Evolutionary conservation across 2,113 vertebrate species (phyloP).

Genomic region (Stegostoma tigrinum): DNA sequence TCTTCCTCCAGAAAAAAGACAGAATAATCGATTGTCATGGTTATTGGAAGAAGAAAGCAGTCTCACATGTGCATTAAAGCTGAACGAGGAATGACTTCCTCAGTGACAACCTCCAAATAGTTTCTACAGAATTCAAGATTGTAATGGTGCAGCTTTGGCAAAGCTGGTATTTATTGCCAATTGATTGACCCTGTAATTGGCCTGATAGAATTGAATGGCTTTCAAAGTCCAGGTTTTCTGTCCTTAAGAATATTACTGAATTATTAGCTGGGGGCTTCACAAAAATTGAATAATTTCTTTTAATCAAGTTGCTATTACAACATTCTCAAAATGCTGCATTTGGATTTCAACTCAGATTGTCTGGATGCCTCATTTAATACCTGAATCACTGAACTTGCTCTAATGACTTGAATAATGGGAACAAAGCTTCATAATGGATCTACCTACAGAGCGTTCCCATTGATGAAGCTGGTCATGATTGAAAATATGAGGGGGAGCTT

Average conservation of each 20-base stretch:
- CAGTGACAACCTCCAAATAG: not conserved
- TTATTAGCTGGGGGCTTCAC: not conserved
- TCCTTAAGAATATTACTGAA: not conserved
- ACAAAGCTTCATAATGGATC: not conserved
- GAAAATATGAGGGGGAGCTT: not conserved
- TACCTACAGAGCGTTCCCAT: not conserved
- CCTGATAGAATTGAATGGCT: not conserved
- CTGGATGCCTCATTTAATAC: not conserved
- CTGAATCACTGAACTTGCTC: not conserved
- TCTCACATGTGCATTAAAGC: not conserved
- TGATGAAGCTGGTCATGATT: not conserved
- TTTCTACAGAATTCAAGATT: not conserved
- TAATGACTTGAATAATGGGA: not conserved
- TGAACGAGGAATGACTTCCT: not conserved
- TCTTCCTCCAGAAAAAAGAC: not conserved
- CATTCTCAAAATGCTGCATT: not conserved
- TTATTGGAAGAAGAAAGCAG: not conserved
- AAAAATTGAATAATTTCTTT: not conserved
- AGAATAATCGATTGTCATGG: not conserved
- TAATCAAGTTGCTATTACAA: not conserved
- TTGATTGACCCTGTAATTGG: not conserved
- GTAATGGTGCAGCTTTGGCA: not conserved
- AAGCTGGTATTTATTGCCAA: not conserved
- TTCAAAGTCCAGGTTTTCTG: not conserved
- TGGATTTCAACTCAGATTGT: not conserved